Conservation (phyloP, 2,888 invertebrate species). For the Synergus laeviventris region DNA sequence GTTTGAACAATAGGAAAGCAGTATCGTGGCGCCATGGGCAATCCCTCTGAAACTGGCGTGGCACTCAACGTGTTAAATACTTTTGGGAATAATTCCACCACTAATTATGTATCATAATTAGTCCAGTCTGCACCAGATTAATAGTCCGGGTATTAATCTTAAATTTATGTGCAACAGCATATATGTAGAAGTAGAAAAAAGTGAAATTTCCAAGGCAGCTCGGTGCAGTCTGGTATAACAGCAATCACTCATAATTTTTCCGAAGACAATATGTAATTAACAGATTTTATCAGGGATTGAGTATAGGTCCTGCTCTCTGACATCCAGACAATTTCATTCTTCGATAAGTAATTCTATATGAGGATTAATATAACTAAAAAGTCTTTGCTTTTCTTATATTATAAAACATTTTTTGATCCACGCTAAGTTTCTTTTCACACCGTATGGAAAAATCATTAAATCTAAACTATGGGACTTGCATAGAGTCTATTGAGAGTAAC, state of each 20-base stretch:
- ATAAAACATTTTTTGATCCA: too few species aligned
- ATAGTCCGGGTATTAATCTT: neutral
- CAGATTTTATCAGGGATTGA: slow-evolving; percentile 50
- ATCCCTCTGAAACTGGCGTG: too few species aligned
- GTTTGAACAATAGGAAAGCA: too few species aligned
- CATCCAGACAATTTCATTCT: slow-evolving; percentile 66
- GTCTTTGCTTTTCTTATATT: slow-evolving; percentile 25
- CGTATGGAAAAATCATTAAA: too few species aligned
- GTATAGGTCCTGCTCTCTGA: slow-evolving; percentile 58
- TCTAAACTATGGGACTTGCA: too few species aligned
- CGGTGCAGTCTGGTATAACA: slow-evolving; percentile 49
- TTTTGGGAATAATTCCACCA: slow-evolving; percentile 11
- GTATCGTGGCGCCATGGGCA: too few species aligned
- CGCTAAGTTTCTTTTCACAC: neutral
- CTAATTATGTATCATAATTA: slow-evolving; percentile 51
- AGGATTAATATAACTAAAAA: neutral
- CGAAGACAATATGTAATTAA: slow-evolving; percentile 50
- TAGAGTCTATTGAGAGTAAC: too few species aligned
- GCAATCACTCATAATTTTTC: slow-evolving; percentile 43
- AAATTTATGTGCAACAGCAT: slow-evolving; percentile 50
- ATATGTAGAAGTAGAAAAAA: slow-evolving; percentile 42
- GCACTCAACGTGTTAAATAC: too few species aligned
- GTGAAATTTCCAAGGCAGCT: slow-evolving; percentile 43
- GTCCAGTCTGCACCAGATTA: slow-evolving; percentile 23
- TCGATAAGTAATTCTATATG: neutral